Evolutionary conservation across 2,888 invertebrate species (phyloP).

Genomic region (Drosophila aldrichi): DNA sequence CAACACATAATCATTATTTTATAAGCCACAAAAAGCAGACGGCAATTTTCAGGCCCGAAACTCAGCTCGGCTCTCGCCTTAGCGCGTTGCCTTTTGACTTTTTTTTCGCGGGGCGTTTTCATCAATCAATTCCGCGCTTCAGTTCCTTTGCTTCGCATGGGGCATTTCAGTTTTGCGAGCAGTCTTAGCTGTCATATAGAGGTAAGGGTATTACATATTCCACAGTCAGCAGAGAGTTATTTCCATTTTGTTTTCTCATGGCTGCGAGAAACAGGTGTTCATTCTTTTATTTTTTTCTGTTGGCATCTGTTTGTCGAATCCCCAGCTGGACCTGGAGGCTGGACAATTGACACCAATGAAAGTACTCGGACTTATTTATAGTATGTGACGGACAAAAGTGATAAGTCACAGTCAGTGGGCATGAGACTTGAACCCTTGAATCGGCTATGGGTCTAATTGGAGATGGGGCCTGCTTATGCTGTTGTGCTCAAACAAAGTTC

Average conservation of each 20-base stretch:
- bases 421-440: slow-evolving; percentile 18
- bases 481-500: neutral
- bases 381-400: slow-evolving; percentile 18
- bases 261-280: slow-evolving; percentile 16
- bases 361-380: slow-evolving; percentile 35
- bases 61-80: slow-evolving; percentile 9
- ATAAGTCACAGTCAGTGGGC: slow-evolving; percentile 57
- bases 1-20: slow-evolving; percentile 76
- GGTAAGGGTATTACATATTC: slow-evolving; percentile 13
- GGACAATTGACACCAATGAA: slow-evolving; percentile 68
- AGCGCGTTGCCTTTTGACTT: slow-evolving; percentile 12
- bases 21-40: slow-evolving; percentile 62
- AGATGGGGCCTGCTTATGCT: slow-evolving; percentile 9
- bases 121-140: slow-evolving; percentile 72
- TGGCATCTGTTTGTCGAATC: slow-evolving; percentile 28
- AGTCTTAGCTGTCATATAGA: neutral
- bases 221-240: too few relatives aligned
- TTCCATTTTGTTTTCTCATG: slow-evolving; percentile 43
- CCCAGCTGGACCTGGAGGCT: slow-evolving; percentile 30
- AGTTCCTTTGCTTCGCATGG: slow-evolving; percentile 30
- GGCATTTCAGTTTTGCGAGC: neutral
- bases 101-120: slow-evolving; percentile 71
- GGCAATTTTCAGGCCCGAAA: slow-evolving; percentile 49
- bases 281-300: slow-evolving; percentile 1
- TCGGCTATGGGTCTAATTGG: slow-evolving; percentile 40